phyloP scores from a whole-genome alignment of 1,140 invertebrate species.

The Centruroides sculpturatus region DNA sequence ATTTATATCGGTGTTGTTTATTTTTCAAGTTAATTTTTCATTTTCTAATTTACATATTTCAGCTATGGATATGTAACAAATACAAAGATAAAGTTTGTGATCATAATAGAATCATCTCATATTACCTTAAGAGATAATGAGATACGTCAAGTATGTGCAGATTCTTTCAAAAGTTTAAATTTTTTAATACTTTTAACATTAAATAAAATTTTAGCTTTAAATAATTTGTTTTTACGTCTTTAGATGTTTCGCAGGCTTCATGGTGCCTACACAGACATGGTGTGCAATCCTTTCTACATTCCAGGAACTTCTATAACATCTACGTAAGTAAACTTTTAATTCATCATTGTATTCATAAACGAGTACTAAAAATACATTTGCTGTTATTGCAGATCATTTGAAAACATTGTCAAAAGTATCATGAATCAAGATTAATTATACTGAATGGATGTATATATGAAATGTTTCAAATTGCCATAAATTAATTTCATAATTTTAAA shows the following conservation, averaged over 20 bases:
- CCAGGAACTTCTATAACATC: conserved; percentile 69
- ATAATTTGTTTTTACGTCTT: conserved; percentile 15
- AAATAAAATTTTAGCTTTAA: too few relatives aligned
- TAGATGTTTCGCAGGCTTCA: conserved; percentile 83
- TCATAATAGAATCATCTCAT: conserved; percentile 83
- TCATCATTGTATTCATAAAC: neutral
- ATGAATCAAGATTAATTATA: conserved; percentile 19
- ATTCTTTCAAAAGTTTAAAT: conserved; percentile 12
- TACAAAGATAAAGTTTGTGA: conserved; percentile 86
- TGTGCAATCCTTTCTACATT: conserved; percentile 89
- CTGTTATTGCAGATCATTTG: conserved; percentile 28
- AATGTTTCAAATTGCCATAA: too few relatives aligned
- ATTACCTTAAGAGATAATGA: conserved; percentile 74
- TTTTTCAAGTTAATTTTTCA: too few relatives aligned
- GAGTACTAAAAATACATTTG: neutral
- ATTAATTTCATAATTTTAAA: too few relatives aligned
- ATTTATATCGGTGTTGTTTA: too few relatives aligned
- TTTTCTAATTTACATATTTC: neutral
- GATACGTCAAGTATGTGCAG: conserved; percentile 60
- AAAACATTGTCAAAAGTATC: conserved; percentile 27
- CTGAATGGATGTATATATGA: too few relatives aligned
- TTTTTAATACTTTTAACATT: neutral
- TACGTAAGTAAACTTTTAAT: conserved; percentile 41
- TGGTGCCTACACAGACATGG: conserved; percentile 73
- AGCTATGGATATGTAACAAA: conserved; percentile 93